Conservation (phyloP, 2,113 vertebrate species). For the Nothobranchius kuhntae region DNA sequence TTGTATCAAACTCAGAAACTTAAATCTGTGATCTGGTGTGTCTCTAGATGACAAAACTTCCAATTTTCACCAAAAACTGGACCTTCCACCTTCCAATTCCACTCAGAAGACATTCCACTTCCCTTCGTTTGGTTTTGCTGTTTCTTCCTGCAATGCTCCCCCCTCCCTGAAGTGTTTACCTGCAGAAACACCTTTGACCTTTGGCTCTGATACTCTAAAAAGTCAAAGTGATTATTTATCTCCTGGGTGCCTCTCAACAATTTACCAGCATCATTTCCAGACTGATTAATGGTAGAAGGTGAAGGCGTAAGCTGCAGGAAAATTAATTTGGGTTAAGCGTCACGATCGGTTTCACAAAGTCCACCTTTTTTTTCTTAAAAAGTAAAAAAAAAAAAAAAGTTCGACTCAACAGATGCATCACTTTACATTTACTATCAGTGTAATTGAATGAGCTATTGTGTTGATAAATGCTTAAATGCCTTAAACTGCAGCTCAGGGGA, state of each 20-base stretch:
- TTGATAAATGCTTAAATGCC: constrained; percentile 59
- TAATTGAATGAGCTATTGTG: constrained; percentile 71
- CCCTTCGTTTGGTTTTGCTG: neutral
- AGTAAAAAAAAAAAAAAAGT: constrained; percentile 35
- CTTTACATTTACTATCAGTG: constrained; percentile 57
- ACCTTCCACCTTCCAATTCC: neutral
- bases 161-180: constrained; percentile 34
- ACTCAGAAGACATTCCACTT: neutral
- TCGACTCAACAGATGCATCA: constrained; percentile 50
- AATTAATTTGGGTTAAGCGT: constrained; percentile 23
- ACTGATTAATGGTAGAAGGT: constrained; percentile 60
- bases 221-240: constrained; percentile 65
- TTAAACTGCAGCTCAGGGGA: constrained; percentile 54
- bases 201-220: constrained; percentile 64
- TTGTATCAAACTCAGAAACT: neutral
- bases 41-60: neutral
- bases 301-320: constrained; percentile 8
- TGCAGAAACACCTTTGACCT: constrained; percentile 59
- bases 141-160: constrained; percentile 1
- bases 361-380: constrained; percentile 35
- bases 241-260: constrained; percentile 56
- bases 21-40: neutral
- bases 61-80: neutral
- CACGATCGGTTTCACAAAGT: constrained; percentile 29
- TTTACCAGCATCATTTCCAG: constrained; percentile 51